Evolutionary conservation across 2,797 vertebrate species (phyloP), one percentile per base, ranked within the genome.

Genomic region (Threskiornis aethiopicus): DNA sequence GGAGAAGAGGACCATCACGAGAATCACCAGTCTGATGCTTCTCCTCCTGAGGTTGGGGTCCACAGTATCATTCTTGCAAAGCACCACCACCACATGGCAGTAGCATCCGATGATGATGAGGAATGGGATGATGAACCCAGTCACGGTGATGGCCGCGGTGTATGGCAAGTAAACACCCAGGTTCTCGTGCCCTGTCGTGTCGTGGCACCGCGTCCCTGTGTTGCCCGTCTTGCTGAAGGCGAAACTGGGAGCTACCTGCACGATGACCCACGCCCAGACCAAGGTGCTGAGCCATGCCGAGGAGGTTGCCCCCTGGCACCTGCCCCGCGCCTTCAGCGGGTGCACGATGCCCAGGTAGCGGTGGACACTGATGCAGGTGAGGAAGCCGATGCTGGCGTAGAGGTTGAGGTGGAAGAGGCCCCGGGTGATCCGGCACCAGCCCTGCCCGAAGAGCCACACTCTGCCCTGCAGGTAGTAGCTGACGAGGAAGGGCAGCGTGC

Each of bases 341-440:
- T 99, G 98, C 52, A 99, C 98, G 6, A 99, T 98, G 71, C 98
- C 98, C 93, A 99, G 93, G 96, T 99, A 99, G 47, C 98, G 98
- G 90, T 99, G 99, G 61, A 98, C 6, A 76, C 98, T 99, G 97
- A 99, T 98, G 96, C 98, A 99, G 44, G 98, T 99, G 89, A 99
- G 98, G 95, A 99, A 99, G 33, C 98, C 98, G 51, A 99, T 99
- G 96, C 99, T 99, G 94, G 98, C 97, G 7, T 99, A 99, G 20
- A 99, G 97, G 93, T 99, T 99, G 72, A 99, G 88, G 89, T 99
- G 98, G 94, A 99, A 99, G 76, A 98, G 98, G 78, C 98, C 97
- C 28, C 99, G 96, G 6, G 98, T 98, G 66, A 98, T 20, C 46
- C 96, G 98, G 97, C 99, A 99, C 96, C 98, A 98, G 10, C 37